phyloP scores from a whole-genome alignment of 2,797 vertebrate genomes.

The Mus caroli region DNA sequence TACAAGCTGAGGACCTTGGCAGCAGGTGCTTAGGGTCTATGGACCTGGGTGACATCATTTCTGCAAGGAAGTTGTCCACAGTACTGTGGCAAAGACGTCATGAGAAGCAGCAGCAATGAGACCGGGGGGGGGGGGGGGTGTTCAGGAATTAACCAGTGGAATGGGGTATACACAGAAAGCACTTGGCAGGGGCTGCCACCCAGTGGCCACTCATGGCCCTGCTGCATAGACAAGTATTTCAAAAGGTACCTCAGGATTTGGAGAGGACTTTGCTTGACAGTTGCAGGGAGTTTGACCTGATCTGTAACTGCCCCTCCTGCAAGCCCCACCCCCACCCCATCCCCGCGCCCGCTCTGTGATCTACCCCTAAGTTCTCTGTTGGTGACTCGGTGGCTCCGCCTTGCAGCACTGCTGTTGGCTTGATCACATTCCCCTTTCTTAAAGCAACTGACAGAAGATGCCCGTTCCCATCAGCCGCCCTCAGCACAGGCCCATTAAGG shows the following conservation, averaged over 20 bases:
- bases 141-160: background rate
- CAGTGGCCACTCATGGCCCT: fast-evolving
- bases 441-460: too few species aligned
- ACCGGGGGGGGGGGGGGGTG: background rate
- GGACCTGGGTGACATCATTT: background rate
- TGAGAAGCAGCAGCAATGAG: fast-evolving
- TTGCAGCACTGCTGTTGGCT: background rate
- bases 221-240: fast-evolving
- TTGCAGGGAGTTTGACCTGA: background rate
- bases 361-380: background rate
- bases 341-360: background rate
- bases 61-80: background rate
- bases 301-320: background rate
- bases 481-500: background rate
- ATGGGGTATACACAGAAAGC: fast-evolving
- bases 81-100: background rate
- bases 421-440: fast-evolving
- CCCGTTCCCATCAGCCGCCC: fast-evolving
- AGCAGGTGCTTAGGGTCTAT: background rate
- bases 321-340: too few species aligned
- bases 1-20: background rate
- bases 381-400: background rate
- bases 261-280: background rate
- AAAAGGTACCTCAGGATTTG: background rate
- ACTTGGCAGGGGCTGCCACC: fast-evolving